A percentile compares a stretch with the other conserved stretches of the same genome.
These are phyloP conservation scores for Capitulum mitella DNA, from an alignment of 2,888 invertebrate species.

Conservation along the genomic window DNA sequence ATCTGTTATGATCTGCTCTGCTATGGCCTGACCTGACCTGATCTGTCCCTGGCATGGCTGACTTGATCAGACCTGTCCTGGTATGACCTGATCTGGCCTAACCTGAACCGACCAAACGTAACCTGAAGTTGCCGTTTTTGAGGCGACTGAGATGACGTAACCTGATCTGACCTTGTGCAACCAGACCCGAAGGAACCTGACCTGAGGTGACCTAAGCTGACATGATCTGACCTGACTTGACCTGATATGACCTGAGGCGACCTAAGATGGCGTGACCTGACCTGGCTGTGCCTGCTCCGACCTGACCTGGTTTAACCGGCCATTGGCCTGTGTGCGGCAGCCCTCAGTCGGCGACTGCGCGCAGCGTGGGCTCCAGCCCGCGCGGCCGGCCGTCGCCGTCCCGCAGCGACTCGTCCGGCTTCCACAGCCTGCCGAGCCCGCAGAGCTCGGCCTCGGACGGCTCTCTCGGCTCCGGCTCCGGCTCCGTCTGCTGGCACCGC, in stretches of 20 bases:
- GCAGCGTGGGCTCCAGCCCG: background rate
- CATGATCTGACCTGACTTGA: no score
- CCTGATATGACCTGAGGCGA: background rate
- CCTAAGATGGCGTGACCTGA: background rate
- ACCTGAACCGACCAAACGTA: background rate
- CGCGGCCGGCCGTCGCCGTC: slow-evolving; percentile 2
- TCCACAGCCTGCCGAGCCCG: slow-evolving; percentile 6
- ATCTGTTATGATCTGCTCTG: background rate
- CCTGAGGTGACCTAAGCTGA: no score
- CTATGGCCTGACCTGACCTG: background rate
- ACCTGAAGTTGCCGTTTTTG: background rate
- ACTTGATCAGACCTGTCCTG: background rate
- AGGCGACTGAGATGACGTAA: background rate
- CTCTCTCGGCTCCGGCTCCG: background rate
- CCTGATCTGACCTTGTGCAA: no score
- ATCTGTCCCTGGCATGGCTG: background rate
- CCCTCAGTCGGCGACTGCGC: background rate
- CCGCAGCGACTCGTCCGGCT: slow-evolving; percentile 18
- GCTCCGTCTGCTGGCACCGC: background rate
- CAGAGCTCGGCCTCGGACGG: background rate
- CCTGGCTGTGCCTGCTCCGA: no score
- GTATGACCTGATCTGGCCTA: background rate
- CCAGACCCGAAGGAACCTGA: no score
- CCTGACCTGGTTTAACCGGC: background rate
- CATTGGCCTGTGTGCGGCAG: background rate